A percentile compares a stretch with the other conserved stretches of the same genome.
Conservation (phyloP, 1,140 invertebrate species). For the Cardiocondyla obscurior region DNA sequence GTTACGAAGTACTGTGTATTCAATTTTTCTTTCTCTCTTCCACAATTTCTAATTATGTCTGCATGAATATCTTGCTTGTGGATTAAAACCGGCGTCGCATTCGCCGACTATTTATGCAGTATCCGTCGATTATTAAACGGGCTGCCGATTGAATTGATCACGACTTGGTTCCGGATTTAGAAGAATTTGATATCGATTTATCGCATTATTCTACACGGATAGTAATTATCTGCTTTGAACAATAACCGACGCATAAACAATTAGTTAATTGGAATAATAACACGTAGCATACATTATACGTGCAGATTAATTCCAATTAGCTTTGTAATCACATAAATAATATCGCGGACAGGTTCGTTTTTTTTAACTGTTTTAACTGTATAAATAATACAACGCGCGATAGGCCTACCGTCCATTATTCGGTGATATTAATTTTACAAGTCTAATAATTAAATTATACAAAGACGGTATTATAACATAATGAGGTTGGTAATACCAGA, state of each 20-base stretch:
- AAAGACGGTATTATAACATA: neutral
- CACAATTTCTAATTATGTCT: neutral
- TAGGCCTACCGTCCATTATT: neutral
- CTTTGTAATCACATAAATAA: constrained; percentile 22
- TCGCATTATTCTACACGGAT: neutral
- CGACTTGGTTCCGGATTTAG: neutral
- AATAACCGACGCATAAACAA: constrained; percentile 25
- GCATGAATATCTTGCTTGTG: neutral
- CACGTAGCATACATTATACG: constrained; percentile 14
- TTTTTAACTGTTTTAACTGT: too few species aligned
- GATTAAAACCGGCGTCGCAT: neutral
- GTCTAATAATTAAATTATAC: neutral
- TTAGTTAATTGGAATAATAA: constrained; percentile 64
- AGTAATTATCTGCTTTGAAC: constrained; percentile 35
- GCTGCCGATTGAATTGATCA: neutral
- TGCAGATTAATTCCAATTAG: constrained; percentile 34
- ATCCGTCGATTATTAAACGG: neutral
- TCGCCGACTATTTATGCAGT: neutral
- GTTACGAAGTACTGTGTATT: neutral
- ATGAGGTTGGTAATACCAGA: neutral
- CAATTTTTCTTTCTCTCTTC: neutral
- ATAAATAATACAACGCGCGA: neutral
- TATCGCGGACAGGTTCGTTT: neutral
- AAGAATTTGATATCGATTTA: neutral
- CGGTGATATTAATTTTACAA: constrained; percentile 12